Base-by-base conservation (phyloP, 2,113 vertebrate species). In the Chelonoidis abingdonii region DNA sequence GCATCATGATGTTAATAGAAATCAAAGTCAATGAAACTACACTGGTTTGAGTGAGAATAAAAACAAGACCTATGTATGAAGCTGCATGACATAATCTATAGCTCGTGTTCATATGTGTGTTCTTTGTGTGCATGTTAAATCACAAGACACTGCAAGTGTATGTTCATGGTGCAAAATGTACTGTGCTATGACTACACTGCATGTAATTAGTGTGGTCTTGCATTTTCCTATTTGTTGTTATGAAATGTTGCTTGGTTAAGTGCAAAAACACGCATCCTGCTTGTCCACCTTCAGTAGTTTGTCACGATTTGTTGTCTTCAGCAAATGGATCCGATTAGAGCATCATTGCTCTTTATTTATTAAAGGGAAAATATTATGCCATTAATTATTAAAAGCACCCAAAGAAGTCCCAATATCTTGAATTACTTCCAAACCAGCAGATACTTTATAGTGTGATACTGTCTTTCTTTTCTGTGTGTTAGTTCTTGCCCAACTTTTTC, bases 251-350 rank as follows among this genome's bases (percentile, higher is more conserved):
- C 14, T 69, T 19, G 16, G 35, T 94, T 88, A 50, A 10, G 49
- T 87, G 75, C 86, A 75, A 96, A 69, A 89, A 86, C 35, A 89
- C 21, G 38, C 83, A 65, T 92, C 83, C 62, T 84, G 86, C 75
- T 92, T 83, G 25, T 75, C 75, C 78, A 62, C 13, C 88, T 94
- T 89, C 0, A 0, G 52, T 92, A 83, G 53, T 86, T 96, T 86
- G 72, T 95, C 56, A 86, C 62, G 47, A 14, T 82, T 83, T 88
- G 1, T 95, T 82, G 78, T 95, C 31, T 80, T 92, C 53, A 85
- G 80, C 22, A 91, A 96, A 88, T 79, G 22, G 81, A 79, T 94
- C 85, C 93, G 3, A 84, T 94, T 80, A 94, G 81, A 92, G 65
- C 25, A 57, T 83, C 16, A 14, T 41, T 83, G 47, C 2, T 85